Conservation (phyloP, 1,140 invertebrate species). For the Pseudoatta argentina region DNA sequence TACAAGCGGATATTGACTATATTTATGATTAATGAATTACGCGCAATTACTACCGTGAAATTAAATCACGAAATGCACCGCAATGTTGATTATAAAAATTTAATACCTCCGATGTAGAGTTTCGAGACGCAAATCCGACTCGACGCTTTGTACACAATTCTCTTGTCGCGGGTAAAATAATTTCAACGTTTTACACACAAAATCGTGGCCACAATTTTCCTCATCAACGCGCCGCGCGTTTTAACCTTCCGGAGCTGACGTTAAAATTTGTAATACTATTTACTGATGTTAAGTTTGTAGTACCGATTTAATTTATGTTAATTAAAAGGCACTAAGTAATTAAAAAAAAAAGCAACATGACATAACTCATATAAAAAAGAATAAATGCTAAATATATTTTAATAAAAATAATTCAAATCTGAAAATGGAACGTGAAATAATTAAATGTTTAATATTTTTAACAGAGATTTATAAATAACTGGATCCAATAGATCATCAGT, state of each 20-base stretch:
- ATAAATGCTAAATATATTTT: too few species aligned
- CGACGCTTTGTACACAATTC: not conserved
- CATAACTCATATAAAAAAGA: too few species aligned
- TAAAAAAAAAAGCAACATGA: too few species aligned
- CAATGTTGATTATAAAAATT: constrained; percentile 15
- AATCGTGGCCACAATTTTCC: not conserved
- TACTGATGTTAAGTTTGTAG: too few species aligned
- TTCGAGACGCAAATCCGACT: not conserved
- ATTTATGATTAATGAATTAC: constrained; percentile 34
- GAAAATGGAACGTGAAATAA: too few species aligned
- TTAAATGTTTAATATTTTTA: too few species aligned
- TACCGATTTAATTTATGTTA: too few species aligned
- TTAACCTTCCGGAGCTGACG: not conserved
- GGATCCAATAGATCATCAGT: too few species aligned
- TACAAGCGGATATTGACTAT: not conserved
- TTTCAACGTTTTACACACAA: not conserved
- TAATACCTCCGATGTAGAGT: not conserved
- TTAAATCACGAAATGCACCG: not conserved
- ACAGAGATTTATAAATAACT: too few species aligned
- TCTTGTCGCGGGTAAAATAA: not conserved
- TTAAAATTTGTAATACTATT: too few species aligned
- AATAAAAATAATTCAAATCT: too few species aligned
- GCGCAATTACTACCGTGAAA: constrained; percentile 24
- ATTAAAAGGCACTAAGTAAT: too few species aligned
- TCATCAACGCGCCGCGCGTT: not conserved